Evolutionary conservation across 2,797 vertebrate genomes (phyloP).

Genomic region (Tadarida brasiliensis): DNA sequence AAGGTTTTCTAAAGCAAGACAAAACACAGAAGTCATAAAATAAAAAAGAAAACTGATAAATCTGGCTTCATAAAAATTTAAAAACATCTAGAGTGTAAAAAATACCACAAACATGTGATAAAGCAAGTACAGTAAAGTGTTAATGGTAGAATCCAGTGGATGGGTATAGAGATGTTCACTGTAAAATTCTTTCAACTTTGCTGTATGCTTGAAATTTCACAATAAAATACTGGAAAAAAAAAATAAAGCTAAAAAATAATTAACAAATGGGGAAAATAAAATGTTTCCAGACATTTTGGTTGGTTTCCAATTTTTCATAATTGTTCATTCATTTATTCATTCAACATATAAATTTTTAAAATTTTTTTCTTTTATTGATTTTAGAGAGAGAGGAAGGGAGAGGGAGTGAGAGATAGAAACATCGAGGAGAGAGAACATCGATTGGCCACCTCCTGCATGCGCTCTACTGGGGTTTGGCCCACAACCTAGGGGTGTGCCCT

Average conservation of each 20-base stretch:
- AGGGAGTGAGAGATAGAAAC: no score
- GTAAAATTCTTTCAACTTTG: conserved; percentile 24
- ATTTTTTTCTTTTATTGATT: no score
- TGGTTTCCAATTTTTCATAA: background rate
- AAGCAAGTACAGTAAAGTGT: conserved; percentile 12
- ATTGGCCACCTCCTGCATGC: no score
- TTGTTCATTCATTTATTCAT: background rate
- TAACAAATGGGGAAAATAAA: conserved; percentile 32
- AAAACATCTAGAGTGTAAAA: conserved; percentile 23
- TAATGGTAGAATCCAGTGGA: background rate
- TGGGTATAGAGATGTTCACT: background rate
- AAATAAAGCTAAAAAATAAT: background rate
- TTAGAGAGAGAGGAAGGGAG: no score
- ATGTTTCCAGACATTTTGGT: background rate
- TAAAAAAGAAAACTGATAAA: background rate
- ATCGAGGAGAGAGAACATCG: no score
- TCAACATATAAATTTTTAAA: background rate
- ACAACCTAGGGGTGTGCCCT: no score
- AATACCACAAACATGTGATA: conserved; percentile 10
- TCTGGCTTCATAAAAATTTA: conserved; percentile 16
- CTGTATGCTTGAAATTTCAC: conserved; percentile 7
- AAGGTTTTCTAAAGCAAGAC: background rate
- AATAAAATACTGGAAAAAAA: background rate
- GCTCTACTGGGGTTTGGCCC: no score
- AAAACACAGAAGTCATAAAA: conserved; percentile 24